These are phyloP conservation scores for Cassiopea xamachana DNA, from an alignment of 30 jellyfish, hydroid and myxozoan genomes.

Conservation along the genomic window DNA sequence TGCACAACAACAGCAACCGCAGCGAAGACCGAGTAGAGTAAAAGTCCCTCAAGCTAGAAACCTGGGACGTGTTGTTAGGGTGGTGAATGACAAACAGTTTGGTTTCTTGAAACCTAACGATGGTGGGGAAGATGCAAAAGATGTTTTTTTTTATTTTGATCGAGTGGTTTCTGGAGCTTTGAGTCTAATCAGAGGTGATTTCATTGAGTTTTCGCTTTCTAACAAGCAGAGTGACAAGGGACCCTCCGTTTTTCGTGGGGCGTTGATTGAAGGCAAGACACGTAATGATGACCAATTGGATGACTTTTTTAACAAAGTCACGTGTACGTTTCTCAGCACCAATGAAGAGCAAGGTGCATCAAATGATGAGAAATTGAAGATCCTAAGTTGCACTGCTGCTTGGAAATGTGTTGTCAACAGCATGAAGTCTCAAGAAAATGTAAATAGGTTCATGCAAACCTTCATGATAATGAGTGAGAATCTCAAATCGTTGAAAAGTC, in stretches of 20 bases:
- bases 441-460: constrained; percentile 2
- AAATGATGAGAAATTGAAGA: neutral
- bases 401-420: constrained; percentile 25
- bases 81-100: neutral
- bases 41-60: neutral
- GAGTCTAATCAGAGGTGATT: neutral
- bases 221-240: constrained; percentile 8
- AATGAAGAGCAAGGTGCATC: neutral
- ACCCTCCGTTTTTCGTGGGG: constrained; percentile 32
- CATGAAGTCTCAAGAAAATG: neutral
- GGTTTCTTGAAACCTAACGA: constrained; percentile 40
- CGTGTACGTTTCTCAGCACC: neutral
- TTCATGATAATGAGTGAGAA: neutral
- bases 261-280: neutral
- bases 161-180: constrained; percentile 18
- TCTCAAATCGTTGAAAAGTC: neutral
- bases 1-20: too few relatives aligned
- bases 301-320: constrained; percentile 3
- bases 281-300: neutral
- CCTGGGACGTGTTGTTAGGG: constrained; percentile 24
- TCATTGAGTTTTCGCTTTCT: neutral
- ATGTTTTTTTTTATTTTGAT: constrained; percentile 56
- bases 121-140: constrained; percentile 8
- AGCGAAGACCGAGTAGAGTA: neutral
- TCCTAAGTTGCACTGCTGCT: constrained; percentile 16